A percentile compares a stretch with the other conserved stretches of the same genome.
These are phyloP conservation scores for Diaperis boleti DNA, from an alignment of 2,888 invertebrate species.

Conservation along the genomic window DNA sequence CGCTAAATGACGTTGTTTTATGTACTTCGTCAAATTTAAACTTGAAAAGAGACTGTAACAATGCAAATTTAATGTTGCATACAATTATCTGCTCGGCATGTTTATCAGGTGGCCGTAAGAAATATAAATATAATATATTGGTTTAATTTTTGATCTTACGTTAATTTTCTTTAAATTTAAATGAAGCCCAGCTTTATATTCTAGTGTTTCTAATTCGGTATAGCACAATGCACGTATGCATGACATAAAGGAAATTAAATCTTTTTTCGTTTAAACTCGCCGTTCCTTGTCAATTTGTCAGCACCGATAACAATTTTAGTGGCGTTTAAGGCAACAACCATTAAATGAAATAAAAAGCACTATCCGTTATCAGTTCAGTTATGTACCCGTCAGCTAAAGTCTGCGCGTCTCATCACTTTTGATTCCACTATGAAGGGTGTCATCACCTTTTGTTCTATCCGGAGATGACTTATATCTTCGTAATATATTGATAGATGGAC, in stretches of 20 bases:
- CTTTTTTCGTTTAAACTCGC: constrained; percentile 11
- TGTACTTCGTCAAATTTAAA: too few relatives aligned
- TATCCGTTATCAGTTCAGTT: constrained; percentile 37
- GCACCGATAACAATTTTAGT: constrained; percentile 35
- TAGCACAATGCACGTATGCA: background rate
- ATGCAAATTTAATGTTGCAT: too few relatives aligned
- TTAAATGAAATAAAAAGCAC: constrained; percentile 40
- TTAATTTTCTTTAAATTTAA: too few relatives aligned
- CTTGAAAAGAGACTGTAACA: too few relatives aligned
- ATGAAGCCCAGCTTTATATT: too few relatives aligned
- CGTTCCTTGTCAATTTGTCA: constrained; percentile 32
- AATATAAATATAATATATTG: too few relatives aligned
- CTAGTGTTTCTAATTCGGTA: too few relatives aligned
- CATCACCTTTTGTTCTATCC: constrained; percentile 49
- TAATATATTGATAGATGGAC: constrained; percentile 57
- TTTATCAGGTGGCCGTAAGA: too few relatives aligned
- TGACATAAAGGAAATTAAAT: background rate
- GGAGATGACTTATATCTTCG: constrained; percentile 54
- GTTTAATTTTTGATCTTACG: too few relatives aligned
- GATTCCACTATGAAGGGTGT: constrained; percentile 40
- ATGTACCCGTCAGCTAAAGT: constrained; percentile 36
- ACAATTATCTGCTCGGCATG: too few relatives aligned
- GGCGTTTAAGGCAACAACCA: constrained; percentile 31
- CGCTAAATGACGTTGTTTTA: background rate
- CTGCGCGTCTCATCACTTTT: constrained; percentile 40